These are phyloP conservation scores for Hypomecis punctinalis DNA, from an alignment of 2,888 invertebrate genomes.

Conservation along the genomic window DNA sequence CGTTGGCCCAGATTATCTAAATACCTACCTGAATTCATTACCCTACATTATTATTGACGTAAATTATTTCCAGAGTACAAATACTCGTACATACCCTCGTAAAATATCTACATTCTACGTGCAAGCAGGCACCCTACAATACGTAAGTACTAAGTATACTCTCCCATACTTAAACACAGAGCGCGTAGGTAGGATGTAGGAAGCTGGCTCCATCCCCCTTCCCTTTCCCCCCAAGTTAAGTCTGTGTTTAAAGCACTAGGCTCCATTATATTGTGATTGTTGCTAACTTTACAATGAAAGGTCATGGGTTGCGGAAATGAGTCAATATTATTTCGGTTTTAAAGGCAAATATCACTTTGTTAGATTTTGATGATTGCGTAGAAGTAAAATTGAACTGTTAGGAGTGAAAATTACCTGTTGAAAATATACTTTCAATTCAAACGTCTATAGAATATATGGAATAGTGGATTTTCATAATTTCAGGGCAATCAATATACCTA, in stretches of 20 bases:
- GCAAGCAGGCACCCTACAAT: not conserved
- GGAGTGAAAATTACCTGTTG: too few species aligned
- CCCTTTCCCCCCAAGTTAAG: constrained; percentile 7
- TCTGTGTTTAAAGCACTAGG: constrained; percentile 26
- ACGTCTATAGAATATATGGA: too few species aligned
- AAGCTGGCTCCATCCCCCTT: constrained; percentile 2
- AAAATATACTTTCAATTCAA: too few species aligned
- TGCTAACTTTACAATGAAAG: constrained; percentile 13
- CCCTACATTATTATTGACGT: too few species aligned
- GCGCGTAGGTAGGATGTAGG: constrained; percentile 19
- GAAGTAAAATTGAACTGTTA: too few species aligned
- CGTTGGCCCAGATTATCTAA: too few species aligned
- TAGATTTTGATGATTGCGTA: not conserved
- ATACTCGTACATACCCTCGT: too few species aligned
- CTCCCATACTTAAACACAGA: not conserved
- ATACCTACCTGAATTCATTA: too few species aligned
- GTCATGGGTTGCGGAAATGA: constrained; percentile 6
- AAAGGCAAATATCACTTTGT: not conserved
- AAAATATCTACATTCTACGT: not conserved
- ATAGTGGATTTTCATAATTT: too few species aligned
- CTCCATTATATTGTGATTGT: constrained; percentile 18
- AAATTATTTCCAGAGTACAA: too few species aligned
- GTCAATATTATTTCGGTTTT: constrained; percentile 2
- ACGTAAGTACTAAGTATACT: not conserved
- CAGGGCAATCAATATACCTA: too few species aligned